A percentile compares a stretch with the other conserved stretches of the same genome.
These are phyloP conservation scores for Nettapus auritus DNA, from an alignment of 2,113 vertebrate genomes.

Conservation along the genomic window DNA sequence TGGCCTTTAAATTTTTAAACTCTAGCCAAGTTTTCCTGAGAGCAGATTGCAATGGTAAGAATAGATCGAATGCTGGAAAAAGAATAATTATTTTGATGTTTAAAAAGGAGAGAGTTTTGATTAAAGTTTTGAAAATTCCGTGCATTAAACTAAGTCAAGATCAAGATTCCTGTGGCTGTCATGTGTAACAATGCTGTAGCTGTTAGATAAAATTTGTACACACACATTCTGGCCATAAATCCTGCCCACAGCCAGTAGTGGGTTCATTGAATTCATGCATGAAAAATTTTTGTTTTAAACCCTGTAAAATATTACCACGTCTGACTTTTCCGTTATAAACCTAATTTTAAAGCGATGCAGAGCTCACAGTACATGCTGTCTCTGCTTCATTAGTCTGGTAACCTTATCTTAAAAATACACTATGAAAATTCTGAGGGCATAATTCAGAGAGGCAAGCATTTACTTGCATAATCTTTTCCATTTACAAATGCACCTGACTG, in stretches of 20 bases:
- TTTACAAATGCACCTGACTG: not conserved
- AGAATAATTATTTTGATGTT: conserved; percentile 8
- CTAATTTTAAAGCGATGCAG: not conserved
- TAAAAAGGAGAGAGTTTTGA: not conserved
- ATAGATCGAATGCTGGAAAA: conserved; percentile 35
- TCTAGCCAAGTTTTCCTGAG: conserved; percentile 53
- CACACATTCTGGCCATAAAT: not conserved
- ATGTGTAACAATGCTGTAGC: not conserved
- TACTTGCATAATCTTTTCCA: not conserved
- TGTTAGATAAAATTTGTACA: conserved; percentile 25
- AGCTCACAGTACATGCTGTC: not conserved
- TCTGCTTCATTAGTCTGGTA: conserved; percentile 13
- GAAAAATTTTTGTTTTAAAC: conserved; percentile 15
- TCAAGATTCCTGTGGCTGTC: not conserved
- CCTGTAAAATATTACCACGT: not conserved
- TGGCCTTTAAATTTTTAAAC: conserved; percentile 44
- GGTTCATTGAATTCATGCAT: conserved; percentile 12
- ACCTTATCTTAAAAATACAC: not conserved
- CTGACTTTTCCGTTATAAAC: not conserved
- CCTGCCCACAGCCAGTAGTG: not conserved
- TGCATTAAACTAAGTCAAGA: not conserved
- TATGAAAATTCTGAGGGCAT: not conserved
- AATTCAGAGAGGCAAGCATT: not conserved
- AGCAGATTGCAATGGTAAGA: conserved; percentile 58
- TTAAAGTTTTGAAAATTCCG: not conserved